Evolutionary conservation across 1,140 invertebrate genomes (phyloP).

Genomic region (Bombus haemorrhoidalis): DNA sequence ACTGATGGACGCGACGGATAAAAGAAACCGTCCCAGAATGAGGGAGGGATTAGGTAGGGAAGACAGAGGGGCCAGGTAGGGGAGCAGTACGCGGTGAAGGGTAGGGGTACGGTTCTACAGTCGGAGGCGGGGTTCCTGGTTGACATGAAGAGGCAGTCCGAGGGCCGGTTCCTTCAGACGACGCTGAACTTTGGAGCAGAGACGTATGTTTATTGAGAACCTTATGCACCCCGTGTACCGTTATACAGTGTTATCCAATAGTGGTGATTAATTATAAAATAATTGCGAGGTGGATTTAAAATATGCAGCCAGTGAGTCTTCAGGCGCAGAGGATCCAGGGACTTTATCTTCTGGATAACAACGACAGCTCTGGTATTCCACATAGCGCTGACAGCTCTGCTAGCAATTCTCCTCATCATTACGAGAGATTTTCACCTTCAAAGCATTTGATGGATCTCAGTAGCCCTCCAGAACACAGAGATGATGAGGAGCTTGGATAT

Average conservation of each 20-base stretch:
- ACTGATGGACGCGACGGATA: conserved; percentile 31
- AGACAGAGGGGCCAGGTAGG: conserved; percentile 1
- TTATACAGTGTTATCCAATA: too few species aligned
- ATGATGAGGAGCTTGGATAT: conserved; percentile 19
- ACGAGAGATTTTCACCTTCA: conserved; percentile 71
- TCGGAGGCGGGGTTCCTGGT: conserved; percentile 41
- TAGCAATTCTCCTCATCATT: conserved; percentile 73
- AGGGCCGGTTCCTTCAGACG: conserved; percentile 14
- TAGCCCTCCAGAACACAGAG: conserved; percentile 59
- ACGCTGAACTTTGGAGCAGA: conserved; percentile 6
- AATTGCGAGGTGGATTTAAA: not conserved
- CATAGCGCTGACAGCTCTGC: conserved; percentile 74
- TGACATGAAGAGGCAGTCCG: conserved; percentile 28
- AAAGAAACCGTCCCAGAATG: conserved; percentile 29
- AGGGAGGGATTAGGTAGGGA: not conserved
- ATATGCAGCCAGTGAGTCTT: conserved; percentile 59
- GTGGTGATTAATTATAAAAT: too few species aligned
- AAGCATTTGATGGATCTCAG: conserved; percentile 76
- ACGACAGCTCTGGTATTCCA: conserved; percentile 65
- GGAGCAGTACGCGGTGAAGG: not conserved
- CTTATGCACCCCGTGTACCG: too few species aligned
- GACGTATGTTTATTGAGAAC: not conserved
- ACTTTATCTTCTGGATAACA: conserved; percentile 52
- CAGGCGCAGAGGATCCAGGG: conserved; percentile 51
- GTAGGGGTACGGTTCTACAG: conserved; percentile 2